Base-by-base conservation (phyloP, 2,113 vertebrate genomes). In the Vulpes vulpes region DNA sequence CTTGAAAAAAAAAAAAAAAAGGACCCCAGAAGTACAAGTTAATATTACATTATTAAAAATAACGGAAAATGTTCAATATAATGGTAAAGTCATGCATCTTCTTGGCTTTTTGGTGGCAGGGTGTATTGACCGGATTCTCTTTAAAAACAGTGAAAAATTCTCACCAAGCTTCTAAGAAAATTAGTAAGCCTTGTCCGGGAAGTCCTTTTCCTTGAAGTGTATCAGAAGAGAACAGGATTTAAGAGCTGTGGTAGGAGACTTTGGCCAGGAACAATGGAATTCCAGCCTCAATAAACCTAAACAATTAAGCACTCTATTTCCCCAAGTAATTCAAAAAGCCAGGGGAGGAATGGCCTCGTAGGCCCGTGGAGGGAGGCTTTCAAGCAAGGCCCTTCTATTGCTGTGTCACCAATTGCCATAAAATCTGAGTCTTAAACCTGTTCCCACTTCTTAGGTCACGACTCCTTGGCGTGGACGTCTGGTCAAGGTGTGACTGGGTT, bases 261-360 rank as follows among this genome's bases (percentile, higher is more conserved):
- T 69, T 89, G 64, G 64, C 85, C n/a, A 67, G 5, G 27, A 55
- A 59, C 4, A 71, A 67, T 65, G 25, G 11, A 79, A 83, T 51
- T 67, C 19, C 16, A 84, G 25, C 35, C 57, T 88, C 17, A 89
- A 4, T 59, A 32, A 91, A 84, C 49, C 23, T 71, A 84, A 67
- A 10, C 20, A 91, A 83, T 60, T 17, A 23, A 79, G 5, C 19
- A 80, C 22, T 90, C 6, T 60, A 59, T 91, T 93, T 95, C 38
- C 23, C 73, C 49, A 80, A 38, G 27, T n/a, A 65, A 6, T 38
- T 35, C 6, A 35, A 59, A 53, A 83, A 38, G 5, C 22, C 51
- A 55, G 32, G n/a, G 76, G 20, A 55, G 16, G 11, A n/a, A 14
- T 8, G 10, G 8, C 20, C 60, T 69, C 17, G 30, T 11, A 25